Evolutionary conservation across 2,888 invertebrate species (phyloP).

Genomic region (Siphlonurus alternatus): DNA sequence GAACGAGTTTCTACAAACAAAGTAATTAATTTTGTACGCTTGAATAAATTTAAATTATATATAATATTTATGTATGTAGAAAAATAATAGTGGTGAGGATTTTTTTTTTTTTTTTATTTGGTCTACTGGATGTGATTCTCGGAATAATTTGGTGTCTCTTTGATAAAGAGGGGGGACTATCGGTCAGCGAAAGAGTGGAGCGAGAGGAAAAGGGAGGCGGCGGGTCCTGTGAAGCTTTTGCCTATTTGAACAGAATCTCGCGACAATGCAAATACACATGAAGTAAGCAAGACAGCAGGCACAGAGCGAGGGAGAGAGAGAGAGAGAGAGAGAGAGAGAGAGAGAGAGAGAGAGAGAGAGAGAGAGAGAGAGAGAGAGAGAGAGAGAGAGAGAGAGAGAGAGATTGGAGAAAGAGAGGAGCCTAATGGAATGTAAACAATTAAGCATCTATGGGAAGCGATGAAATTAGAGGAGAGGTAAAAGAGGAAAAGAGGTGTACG

Average conservation of each 20-base stretch:
- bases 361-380: no score
- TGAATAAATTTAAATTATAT: background rate
- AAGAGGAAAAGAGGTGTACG: background rate
- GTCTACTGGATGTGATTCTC: background rate
- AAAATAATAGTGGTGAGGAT: background rate
- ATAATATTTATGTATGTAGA: background rate
- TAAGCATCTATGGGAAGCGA: background rate
- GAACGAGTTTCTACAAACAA: background rate
- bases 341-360: no score
- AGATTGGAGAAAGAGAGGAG: background rate
- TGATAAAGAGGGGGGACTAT: no score
- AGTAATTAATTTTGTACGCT: background rate
- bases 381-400: no score
- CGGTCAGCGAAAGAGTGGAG: background rate
- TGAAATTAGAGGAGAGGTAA: background rate
- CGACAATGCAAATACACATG: constrained; percentile 3
- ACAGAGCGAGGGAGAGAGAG: no score
- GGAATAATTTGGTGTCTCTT: background rate
- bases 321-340: no score
- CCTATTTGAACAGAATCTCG: constrained; percentile 1
- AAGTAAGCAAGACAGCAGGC: no score
- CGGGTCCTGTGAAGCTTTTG: background rate
- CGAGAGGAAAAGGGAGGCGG: background rate
- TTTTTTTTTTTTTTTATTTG: background rate
- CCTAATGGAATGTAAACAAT: constrained; percentile 3